A percentile compares a stretch with the other conserved stretches of the same genome.
Evolutionary conservation across 2,888 invertebrate species (phyloP).

Genomic region (Osmoderma eremita): DNA sequence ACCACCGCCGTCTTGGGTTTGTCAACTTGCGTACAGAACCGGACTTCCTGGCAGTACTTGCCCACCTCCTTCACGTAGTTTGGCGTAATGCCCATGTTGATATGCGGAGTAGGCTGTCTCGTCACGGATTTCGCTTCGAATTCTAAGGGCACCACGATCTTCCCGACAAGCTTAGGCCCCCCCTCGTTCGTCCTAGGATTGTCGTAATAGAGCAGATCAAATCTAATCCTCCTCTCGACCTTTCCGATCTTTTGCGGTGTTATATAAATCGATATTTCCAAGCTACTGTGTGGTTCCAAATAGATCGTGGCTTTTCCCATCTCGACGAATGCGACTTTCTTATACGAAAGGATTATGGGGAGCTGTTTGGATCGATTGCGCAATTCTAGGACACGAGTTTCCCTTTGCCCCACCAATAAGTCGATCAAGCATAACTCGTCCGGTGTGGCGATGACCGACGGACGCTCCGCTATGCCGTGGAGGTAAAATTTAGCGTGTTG

Average conservation of each 20-base stretch:
- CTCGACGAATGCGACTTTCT: slow-evolving; percentile 55
- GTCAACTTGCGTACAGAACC: not conserved
- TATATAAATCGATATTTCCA: slow-evolving; percentile 49
- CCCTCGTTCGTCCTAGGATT: slow-evolving; percentile 20
- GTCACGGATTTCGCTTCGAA: slow-evolving; percentile 6
- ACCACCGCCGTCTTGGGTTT: slow-evolving; percentile 29
- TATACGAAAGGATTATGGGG: slow-evolving; percentile 52
- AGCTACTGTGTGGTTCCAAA: slow-evolving; percentile 44
- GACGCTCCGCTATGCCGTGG: slow-evolving; percentile 23
- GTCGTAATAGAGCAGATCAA: slow-evolving; percentile 51
- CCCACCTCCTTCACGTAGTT: slow-evolving; percentile 39
- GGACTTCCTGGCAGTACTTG: slow-evolving; percentile 10
- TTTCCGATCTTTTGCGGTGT: slow-evolving; percentile 50
- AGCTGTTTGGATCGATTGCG: slow-evolving; percentile 51
- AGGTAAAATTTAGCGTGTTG: slow-evolving; percentile 6
- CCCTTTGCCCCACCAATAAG: not conserved
- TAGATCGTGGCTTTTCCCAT: slow-evolving; percentile 47
- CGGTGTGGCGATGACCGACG: slow-evolving; percentile 24
- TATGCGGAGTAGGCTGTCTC: slow-evolving; percentile 1
- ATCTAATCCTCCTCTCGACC: slow-evolving; percentile 45
- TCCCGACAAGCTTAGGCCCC: slow-evolving; percentile 30
- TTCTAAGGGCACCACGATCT: slow-evolving; percentile 9
- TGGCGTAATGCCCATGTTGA: slow-evolving; percentile 28
- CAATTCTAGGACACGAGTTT: slow-evolving; percentile 25
- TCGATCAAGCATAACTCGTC: slow-evolving; percentile 25